A percentile compares a stretch with the other conserved stretches of the same genome.
phyloP scores from a whole-genome alignment of 2,797 vertebrate genomes.

The Sebastes itinus region DNA sequence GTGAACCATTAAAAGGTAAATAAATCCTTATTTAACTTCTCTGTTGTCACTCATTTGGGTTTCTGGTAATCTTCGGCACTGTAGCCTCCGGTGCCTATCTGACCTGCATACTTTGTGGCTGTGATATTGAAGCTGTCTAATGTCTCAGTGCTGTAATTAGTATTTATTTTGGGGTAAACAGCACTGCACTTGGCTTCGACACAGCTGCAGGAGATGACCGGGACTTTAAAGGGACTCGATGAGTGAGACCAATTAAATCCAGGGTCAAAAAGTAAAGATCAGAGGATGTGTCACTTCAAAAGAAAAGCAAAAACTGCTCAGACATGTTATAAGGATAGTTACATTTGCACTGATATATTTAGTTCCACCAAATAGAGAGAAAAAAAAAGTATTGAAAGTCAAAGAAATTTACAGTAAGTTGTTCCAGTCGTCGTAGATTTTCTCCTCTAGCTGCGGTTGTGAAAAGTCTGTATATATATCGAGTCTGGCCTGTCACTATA shows the following conservation, averaged over 20 bases:
- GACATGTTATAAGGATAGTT: not conserved
- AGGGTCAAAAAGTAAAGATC: slow-evolving; percentile 48
- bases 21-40: not conserved
- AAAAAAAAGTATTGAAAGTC: slow-evolving; percentile 9
- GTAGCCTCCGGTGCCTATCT: not conserved
- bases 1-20: not conserved
- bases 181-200: slow-evolving; percentile 20
- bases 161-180: slow-evolving; percentile 56
- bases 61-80: not conserved
- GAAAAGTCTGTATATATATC: slow-evolving; percentile 30
- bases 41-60: not conserved
- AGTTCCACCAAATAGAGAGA: not conserved
- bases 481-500: slow-evolving; percentile 45
- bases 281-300: slow-evolving; percentile 24
- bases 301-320: not conserved
- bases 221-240: slow-evolving; percentile 28
- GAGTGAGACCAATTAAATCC: slow-evolving; percentile 47
- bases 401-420: slow-evolving; percentile 19
- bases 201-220: slow-evolving; percentile 23
- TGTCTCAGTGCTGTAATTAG: slow-evolving; percentile 33
- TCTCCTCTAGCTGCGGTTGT: slow-evolving; percentile 4
- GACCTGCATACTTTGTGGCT: not conserved
- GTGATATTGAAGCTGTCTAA: slow-evolving; percentile 6
- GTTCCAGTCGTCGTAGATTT: slow-evolving; percentile 3
- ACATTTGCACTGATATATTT: not conserved